phyloP scores from a whole-genome alignment of 2,888 invertebrate species.

The Pollenia angustigena region DNA sequence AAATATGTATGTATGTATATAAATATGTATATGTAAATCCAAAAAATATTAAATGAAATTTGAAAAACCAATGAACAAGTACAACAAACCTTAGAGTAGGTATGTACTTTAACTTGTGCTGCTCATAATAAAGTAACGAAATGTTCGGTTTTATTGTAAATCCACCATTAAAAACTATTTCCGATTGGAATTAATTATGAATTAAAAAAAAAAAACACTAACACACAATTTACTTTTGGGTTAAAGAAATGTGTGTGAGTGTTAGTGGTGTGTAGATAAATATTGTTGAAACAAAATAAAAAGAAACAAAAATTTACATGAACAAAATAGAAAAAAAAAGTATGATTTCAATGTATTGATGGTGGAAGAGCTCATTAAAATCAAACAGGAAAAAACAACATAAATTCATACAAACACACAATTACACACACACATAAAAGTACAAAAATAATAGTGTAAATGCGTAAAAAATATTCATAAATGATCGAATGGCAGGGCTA shows the following conservation, averaged over 20 bases:
- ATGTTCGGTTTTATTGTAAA: conserved; percentile 64
- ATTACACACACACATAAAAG: background rate
- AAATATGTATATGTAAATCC: background rate
- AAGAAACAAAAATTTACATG: conserved; percentile 33
- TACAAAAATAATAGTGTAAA: conserved; percentile 43
- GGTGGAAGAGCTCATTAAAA: conserved; percentile 69
- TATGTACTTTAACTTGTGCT: conserved; percentile 40
- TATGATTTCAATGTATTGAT: conserved; percentile 47
- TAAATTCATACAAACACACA: conserved; percentile 29
- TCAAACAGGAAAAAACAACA: conserved; percentile 67
- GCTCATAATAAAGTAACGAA: conserved; percentile 35
- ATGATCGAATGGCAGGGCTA: conserved; percentile 53
- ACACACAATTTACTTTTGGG: conserved; percentile 52
- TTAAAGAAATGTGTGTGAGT: conserved; percentile 1
- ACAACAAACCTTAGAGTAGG: conserved; percentile 19
- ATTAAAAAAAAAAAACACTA: conserved; percentile 46
- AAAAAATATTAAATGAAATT: conserved; percentile 17
- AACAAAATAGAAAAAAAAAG: background rate
- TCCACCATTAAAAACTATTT: conserved; percentile 75
- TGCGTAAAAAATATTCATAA: conserved; percentile 54
- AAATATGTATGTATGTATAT: too few species aligned
- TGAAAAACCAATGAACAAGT: conserved; percentile 34
- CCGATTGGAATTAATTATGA: conserved; percentile 76
- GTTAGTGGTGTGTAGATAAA: conserved; percentile 16
- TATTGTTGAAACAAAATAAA: conserved; percentile 16